A percentile compares a stretch with the other conserved stretches of the same genome.
These are phyloP conservation scores for Agrochola litura DNA, from an alignment of 2,888 invertebrate genomes.

Conservation along the genomic window DNA sequence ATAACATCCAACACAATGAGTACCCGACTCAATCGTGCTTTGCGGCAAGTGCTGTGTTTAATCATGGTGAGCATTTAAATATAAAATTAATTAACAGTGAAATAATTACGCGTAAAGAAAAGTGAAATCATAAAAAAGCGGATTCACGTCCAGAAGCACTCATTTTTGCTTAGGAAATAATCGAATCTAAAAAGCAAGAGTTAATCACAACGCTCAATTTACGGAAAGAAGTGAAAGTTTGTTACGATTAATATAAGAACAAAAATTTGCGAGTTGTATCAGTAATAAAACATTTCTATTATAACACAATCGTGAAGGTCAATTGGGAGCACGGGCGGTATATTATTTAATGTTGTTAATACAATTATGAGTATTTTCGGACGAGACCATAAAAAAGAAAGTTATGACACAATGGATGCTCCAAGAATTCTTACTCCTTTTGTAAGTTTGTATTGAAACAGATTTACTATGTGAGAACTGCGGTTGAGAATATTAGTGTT, in stretches of 20 bases:
- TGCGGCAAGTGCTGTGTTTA: slow-evolving; percentile 71
- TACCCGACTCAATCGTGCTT: slow-evolving; percentile 67
- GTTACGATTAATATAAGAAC: slow-evolving; percentile 73
- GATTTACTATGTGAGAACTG: slow-evolving; percentile 34
- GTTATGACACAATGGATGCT: slow-evolving; percentile 55
- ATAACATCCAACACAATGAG: slow-evolving; percentile 72
- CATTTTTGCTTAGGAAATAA: slow-evolving; percentile 71
- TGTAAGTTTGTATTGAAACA: slow-evolving; percentile 26
- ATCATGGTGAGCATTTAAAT: slow-evolving; percentile 69
- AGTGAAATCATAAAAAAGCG: slow-evolving; percentile 67
- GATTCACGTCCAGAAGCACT: slow-evolving; percentile 37
- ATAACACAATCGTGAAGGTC: slow-evolving; percentile 75
- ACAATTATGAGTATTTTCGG: slow-evolving; percentile 57
- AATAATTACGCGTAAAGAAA: slow-evolving; percentile 74
- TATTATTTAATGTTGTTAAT: slow-evolving; percentile 59
- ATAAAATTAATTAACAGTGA: slow-evolving; percentile 55
- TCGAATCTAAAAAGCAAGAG: slow-evolving; percentile 76
- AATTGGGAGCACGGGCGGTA: slow-evolving; percentile 66
- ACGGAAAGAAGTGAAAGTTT: slow-evolving; percentile 83
- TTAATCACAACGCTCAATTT: slow-evolving; percentile 79
- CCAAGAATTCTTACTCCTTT: slow-evolving; percentile 37
- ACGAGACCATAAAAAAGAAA: slow-evolving; percentile 60
- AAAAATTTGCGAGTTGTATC: slow-evolving; percentile 68
- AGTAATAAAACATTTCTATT: slow-evolving; percentile 70
- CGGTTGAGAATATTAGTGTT: slow-evolving; percentile 20